phyloP scores from a whole-genome alignment of 2,797 vertebrate genomes.

The Myotis myotis region DNA sequence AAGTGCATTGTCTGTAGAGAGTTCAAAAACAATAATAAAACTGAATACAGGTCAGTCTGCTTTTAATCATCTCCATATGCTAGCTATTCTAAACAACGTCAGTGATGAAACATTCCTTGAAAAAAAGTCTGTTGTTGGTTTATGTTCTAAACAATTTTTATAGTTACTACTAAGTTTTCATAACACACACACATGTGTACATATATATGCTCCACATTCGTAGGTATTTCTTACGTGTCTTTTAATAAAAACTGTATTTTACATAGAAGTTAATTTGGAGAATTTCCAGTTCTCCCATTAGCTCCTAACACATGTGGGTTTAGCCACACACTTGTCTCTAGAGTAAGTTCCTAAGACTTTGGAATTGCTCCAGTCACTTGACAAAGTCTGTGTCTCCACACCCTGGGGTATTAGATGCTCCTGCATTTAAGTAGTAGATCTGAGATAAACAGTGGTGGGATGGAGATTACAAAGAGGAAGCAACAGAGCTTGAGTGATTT shows the following conservation, averaged over 20 bases:
- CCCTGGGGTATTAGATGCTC: background rate
- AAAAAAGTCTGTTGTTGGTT: constrained; percentile 24
- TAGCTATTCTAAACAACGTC: background rate
- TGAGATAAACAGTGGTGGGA: background rate
- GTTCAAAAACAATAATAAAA: background rate
- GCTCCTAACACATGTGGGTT: background rate
- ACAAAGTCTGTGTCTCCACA: background rate
- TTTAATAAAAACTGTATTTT: background rate
- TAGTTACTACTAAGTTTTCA: background rate
- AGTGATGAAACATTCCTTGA: background rate
- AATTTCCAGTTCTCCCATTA: background rate
- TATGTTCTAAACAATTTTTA: constrained; percentile 4
- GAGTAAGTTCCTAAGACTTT: background rate
- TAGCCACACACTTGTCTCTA: background rate
- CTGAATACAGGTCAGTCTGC: background rate
- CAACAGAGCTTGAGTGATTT: background rate
- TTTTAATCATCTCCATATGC: background rate
- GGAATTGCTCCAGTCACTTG: background rate
- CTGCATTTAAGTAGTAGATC: background rate
- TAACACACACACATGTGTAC: background rate
- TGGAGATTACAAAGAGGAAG: background rate
- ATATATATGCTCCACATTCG: background rate
- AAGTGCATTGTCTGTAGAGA: background rate
- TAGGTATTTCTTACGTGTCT: background rate
- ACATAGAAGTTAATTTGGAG: background rate